Conservation (phyloP, 1,140 invertebrate genomes). For the Microvelia longipes region DNA sequence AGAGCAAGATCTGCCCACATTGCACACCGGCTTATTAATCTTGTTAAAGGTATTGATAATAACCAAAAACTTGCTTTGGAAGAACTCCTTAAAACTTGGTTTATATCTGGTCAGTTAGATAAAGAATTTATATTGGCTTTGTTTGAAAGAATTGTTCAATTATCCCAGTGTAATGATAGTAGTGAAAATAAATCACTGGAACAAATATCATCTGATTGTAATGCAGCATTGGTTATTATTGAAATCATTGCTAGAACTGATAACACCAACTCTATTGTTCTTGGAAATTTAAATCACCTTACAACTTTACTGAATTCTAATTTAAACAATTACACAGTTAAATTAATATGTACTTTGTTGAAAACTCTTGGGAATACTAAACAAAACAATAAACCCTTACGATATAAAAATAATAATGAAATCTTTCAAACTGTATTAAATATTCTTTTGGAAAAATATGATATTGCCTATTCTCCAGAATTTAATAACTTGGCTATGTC, state of each 20-base stretch:
- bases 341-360: background rate
- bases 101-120: conserved; percentile 40
- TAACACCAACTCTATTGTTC: background rate
- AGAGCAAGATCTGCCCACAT: conserved; percentile 16
- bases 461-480: background rate
- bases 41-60: conserved; percentile 39
- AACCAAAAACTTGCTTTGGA: conserved; percentile 53
- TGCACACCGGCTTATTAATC: conserved; percentile 34
- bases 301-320: background rate
- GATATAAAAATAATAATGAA: background rate
- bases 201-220: background rate
- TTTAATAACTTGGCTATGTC: background rate
- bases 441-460: background rate
- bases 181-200: no score
- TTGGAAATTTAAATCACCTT: background rate
- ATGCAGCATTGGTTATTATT: background rate
- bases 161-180: background rate
- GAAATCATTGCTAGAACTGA: background rate
- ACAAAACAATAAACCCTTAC: background rate
- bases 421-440: background rate
- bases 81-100: conserved; percentile 49
- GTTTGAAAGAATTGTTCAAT: background rate
- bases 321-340: background rate
- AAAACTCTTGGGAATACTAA: background rate
- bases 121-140: conserved; percentile 28